Percentiles rank a stretch among this genome's conserved stretches.
These are phyloP conservation scores for Catamblyrhynchus diadema DNA, from an alignment of 2,797 vertebrate species.

Conservation along the genomic window DNA sequence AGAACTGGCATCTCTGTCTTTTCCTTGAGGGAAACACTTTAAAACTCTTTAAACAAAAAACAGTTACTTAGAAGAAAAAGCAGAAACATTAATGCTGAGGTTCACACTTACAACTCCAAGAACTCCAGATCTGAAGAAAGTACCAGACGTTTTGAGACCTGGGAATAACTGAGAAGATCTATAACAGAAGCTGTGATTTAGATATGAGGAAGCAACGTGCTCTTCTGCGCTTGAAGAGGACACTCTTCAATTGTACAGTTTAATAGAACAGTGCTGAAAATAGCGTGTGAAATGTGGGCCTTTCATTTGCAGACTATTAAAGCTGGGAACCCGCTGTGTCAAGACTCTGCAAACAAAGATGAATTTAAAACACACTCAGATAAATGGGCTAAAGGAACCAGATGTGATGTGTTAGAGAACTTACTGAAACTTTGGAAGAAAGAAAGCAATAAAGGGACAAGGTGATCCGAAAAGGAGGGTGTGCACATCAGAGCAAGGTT, in stretches of 20 bases:
- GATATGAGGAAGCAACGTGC: background rate
- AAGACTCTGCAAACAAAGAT: conserved; percentile 57
- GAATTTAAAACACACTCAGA: conserved; percentile 49
- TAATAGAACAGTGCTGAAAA: conserved; percentile 54
- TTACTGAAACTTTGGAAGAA: conserved; percentile 16
- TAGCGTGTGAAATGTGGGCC: conserved; percentile 53
- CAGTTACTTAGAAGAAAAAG: background rate
- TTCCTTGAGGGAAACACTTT: background rate
- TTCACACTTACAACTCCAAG: background rate
- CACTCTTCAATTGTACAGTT: conserved; percentile 41
- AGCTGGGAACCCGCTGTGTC: conserved; percentile 45
- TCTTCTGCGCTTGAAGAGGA: conserved; percentile 35
- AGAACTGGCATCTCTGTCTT: background rate
- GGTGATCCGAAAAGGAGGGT: background rate
- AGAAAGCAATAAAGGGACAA: background rate
- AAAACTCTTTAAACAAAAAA: conserved; percentile 3
- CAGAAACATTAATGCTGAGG: background rate
- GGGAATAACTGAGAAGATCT: conserved; percentile 27
- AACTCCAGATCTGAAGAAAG: conserved; percentile 4
- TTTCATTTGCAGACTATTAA: conserved; percentile 63
- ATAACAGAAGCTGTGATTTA: background rate
- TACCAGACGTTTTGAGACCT: background rate
- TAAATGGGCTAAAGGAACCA: conserved; percentile 37
- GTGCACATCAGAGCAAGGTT: background rate
- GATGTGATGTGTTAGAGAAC: conserved; percentile 3